These are phyloP conservation scores for Pogonognathellus flavescens DNA, from an alignment of 1,140 invertebrate genomes.

Conservation along the genomic window DNA sequence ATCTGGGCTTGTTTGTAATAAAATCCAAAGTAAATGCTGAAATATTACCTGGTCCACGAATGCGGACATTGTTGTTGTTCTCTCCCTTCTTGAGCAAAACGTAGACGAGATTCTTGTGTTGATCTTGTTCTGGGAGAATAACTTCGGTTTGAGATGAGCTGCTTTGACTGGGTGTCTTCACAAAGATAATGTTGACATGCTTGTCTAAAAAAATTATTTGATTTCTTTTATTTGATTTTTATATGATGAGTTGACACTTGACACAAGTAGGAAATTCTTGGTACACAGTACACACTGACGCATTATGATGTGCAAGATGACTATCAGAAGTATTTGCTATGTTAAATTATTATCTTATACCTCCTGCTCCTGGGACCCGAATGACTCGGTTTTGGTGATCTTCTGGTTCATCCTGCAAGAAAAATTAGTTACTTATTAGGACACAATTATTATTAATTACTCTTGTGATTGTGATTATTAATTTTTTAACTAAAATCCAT, in stretches of 20 bases:
- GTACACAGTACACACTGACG: too few species aligned
- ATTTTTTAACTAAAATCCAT: neutral
- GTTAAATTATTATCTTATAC: too few species aligned
- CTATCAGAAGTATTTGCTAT: too few species aligned
- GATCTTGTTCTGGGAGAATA: slow-evolving; percentile 67
- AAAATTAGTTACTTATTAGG: neutral
- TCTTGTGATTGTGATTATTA: neutral
- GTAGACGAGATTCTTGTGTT: slow-evolving; percentile 89
- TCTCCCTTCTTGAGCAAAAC: too few species aligned
- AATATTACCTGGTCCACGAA: slow-evolving; percentile 82
- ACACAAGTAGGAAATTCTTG: too few species aligned
- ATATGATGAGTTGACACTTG: too few species aligned
- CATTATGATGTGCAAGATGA: too few species aligned
- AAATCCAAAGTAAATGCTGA: too few species aligned
- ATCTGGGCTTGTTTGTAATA: too few species aligned
- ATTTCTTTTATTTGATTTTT: too few species aligned
- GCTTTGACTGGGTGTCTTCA: slow-evolving; percentile 33
- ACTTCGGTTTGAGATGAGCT: slow-evolving; percentile 49
- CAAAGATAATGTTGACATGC: slow-evolving; percentile 58
- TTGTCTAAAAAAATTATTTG: neutral
- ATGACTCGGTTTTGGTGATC: slow-evolving; percentile 41
- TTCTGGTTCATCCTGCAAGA: slow-evolving; percentile 42
- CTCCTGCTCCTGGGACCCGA: slow-evolving; percentile 51
- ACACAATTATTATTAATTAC: too few species aligned
- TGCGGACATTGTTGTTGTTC: too few species aligned